phyloP scores from a whole-genome alignment of 2,888 invertebrate species.

The Zygogramma bicolorata region DNA sequence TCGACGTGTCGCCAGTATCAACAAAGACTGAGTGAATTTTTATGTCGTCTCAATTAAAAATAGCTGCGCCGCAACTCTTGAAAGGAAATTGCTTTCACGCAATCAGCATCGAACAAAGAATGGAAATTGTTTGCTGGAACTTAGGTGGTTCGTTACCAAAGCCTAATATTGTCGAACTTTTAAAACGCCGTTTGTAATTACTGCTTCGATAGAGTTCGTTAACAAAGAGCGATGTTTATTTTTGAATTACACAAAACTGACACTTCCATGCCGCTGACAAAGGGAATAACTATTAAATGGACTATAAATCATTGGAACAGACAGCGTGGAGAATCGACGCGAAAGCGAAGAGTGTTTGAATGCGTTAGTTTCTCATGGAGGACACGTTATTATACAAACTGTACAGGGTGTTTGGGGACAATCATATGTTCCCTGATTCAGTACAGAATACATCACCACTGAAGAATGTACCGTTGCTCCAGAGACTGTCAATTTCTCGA shows the following conservation, averaged over 20 bases:
- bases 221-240: constrained; percentile 62
- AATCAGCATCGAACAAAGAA: constrained; percentile 36
- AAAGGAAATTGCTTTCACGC: constrained; percentile 32
- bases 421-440: too few relatives aligned
- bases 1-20: not conserved
- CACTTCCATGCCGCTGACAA: constrained; percentile 56
- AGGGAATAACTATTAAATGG: constrained; percentile 63
- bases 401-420: not conserved
- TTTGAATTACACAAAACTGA: constrained; percentile 63
- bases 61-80: constrained; percentile 25
- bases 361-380: constrained; percentile 46
- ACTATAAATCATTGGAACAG: constrained; percentile 63
- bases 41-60: constrained; percentile 34
- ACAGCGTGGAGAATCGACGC: constrained; percentile 62
- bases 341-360: constrained; percentile 60
- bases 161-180: constrained; percentile 37
- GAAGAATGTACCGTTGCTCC: too few relatives aligned
- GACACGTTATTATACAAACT: constrained; percentile 13
- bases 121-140: constrained; percentile 36
- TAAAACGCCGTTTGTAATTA: constrained; percentile 48
- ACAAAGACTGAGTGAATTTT: constrained; percentile 22
- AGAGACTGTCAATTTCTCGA: too few relatives aligned
- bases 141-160: constrained; percentile 36
- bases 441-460: too few relatives aligned
- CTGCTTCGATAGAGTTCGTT: constrained; percentile 46